These are phyloP conservation scores for Ataeniobius toweri DNA, from an alignment of 2,797 vertebrate genomes.

Conservation along the genomic window DNA sequence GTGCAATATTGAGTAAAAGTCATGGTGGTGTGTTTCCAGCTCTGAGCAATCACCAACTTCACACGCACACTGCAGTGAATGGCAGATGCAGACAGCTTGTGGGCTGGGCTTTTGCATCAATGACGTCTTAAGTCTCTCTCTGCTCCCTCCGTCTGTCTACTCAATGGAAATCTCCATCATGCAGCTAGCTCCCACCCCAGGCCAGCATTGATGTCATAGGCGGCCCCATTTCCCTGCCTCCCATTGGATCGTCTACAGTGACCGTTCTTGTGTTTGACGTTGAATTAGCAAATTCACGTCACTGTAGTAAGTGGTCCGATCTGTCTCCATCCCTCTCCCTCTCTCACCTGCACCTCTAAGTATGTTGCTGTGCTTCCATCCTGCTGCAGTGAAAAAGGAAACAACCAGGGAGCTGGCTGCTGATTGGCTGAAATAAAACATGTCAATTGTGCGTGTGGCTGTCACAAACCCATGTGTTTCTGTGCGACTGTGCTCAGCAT, in stretches of 20 bases:
- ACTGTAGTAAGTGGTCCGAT: conserved; percentile 66
- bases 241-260: conserved; percentile 63
- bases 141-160: conserved; percentile 68
- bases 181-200: conserved; percentile 66
- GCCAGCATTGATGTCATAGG: conserved; percentile 76
- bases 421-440: conserved; percentile 63
- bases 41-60: conserved; percentile 7
- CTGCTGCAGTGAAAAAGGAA: conserved; percentile 59
- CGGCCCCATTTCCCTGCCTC: conserved; percentile 73
- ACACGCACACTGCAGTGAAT: conserved; percentile 15
- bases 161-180: conserved; percentile 73
- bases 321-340: background rate
- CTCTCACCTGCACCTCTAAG: conserved; percentile 25
- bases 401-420: conserved; percentile 53
- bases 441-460: conserved; percentile 56
- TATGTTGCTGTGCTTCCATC: conserved; percentile 35
- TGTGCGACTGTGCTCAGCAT: conserved; percentile 16
- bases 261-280: conserved; percentile 67
- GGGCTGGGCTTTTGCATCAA: conserved; percentile 31
- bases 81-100: conserved; percentile 20
- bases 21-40: conserved; percentile 12
- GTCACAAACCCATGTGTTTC: conserved; percentile 44
- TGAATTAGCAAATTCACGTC: conserved; percentile 67
- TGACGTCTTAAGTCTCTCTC: conserved; percentile 52
- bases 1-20: background rate